Conservation (phyloP, 2,888 invertebrate genomes). For the Drosophila eohydei region DNA sequence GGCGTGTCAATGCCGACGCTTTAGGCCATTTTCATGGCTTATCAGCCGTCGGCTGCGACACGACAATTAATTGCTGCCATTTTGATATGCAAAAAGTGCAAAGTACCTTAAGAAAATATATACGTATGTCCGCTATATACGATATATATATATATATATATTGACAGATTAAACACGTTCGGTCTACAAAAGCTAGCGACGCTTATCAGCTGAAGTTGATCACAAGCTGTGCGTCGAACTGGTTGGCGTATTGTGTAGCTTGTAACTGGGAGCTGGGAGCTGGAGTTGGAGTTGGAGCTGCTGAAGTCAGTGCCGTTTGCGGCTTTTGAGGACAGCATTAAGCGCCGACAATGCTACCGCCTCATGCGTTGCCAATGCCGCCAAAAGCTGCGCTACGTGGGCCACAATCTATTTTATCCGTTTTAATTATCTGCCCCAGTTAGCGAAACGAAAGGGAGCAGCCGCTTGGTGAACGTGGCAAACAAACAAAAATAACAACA, state of each 20-base stretch:
- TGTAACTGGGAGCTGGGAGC: constrained; percentile 20
- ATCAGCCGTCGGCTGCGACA: constrained; percentile 63
- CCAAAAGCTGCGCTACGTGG: constrained; percentile 59
- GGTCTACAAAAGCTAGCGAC: constrained; percentile 43
- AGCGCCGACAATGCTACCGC: constrained; percentile 72
- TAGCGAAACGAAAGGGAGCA: constrained; percentile 76
- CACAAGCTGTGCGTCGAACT: constrained; percentile 62
- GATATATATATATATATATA: constrained; percentile 24
- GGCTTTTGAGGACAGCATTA: constrained; percentile 74
- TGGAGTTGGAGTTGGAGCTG: constrained; percentile 32
- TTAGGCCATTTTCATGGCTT: constrained; percentile 70
- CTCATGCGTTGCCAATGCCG: constrained; percentile 46
- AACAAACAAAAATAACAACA: constrained; percentile 41
- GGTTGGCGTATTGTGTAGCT: constrained; percentile 43
- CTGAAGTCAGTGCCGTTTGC: constrained; percentile 65
- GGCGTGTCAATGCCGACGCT: constrained; percentile 81
- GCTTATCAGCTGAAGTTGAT: constrained; percentile 77
- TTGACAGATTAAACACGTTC: constrained; percentile 53
- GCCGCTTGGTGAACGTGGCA: constrained; percentile 65
- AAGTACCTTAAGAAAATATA: constrained; percentile 44
- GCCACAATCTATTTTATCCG: constrained; percentile 78
- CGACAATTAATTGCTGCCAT: constrained; percentile 78
- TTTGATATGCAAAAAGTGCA: constrained; percentile 73
- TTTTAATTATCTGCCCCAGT: constrained; percentile 81
- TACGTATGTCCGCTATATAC: neutral